phyloP scores from a whole-genome alignment of 2,888 invertebrate species.

The Platerodrilus igneus region DNA sequence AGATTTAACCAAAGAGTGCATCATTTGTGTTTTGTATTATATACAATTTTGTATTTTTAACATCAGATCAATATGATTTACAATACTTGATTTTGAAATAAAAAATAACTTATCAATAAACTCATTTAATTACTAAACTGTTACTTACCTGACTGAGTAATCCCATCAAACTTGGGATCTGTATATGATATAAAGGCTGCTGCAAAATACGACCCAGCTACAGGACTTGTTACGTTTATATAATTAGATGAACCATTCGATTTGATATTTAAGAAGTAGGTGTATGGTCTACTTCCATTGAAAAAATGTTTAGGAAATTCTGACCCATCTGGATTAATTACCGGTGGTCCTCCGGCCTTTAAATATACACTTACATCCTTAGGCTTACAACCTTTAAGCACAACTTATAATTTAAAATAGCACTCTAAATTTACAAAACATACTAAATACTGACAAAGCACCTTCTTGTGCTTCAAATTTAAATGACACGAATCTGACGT shows the following conservation, averaged over 20 bases:
- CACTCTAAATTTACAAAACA: conserved; percentile 18
- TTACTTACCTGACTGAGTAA: conserved; percentile 67
- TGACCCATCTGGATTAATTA: conserved; percentile 77
- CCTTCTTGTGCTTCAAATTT: conserved; percentile 41
- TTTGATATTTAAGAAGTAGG: conserved; percentile 56
- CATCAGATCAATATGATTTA: too few species aligned
- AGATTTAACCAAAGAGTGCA: too few species aligned
- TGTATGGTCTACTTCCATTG: conserved; percentile 44
- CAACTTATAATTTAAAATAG: conserved; percentile 3
- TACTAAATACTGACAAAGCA: conserved; percentile 40
- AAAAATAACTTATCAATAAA: conserved; percentile 1
- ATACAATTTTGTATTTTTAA: too few species aligned
- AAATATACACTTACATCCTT: conserved; percentile 63
- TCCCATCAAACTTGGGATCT: conserved; percentile 66
- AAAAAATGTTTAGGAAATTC: conserved; percentile 56
- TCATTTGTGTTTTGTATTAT: too few species aligned
- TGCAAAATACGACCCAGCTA: conserved; percentile 75
- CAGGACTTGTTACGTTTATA: conserved; percentile 60
- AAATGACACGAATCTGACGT: conserved; percentile 41
- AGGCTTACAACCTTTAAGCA: conserved; percentile 37
- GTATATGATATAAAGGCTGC: conserved; percentile 73
- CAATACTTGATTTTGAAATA: too few species aligned
- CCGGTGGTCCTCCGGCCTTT: conserved; percentile 77
- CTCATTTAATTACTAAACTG: neutral
- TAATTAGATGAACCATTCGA: conserved; percentile 60